Conservation (phyloP, 2,888 invertebrate species). For the Spodoptera picta region DNA sequence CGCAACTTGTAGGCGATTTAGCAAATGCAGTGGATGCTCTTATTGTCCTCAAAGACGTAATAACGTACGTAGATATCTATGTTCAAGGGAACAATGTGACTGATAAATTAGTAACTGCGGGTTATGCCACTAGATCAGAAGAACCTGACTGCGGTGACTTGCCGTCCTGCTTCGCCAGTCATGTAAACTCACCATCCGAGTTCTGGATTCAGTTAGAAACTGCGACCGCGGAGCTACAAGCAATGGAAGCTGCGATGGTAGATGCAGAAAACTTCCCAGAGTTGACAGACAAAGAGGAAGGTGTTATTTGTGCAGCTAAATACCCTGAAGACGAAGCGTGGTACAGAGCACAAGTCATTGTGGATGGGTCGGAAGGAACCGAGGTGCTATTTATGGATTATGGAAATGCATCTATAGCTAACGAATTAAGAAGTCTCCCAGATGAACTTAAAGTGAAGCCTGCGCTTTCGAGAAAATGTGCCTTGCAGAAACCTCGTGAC, state of each 20-base stretch:
- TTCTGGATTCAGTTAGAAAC: constrained; percentile 94
- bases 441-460: constrained; percentile 89
- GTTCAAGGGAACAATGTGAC: constrained; percentile 89
- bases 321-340: constrained; percentile 90
- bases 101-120: constrained; percentile 89
- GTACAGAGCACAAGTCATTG: constrained; percentile 91
- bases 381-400: constrained; percentile 92
- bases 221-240: constrained; percentile 86
- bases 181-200: constrained; percentile 92
- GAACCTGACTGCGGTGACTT: constrained; percentile 85
- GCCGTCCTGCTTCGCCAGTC: constrained; percentile 92
- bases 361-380: constrained; percentile 86
- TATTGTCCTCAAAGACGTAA: constrained; percentile 89
- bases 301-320: constrained; percentile 90
- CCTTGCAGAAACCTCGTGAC: constrained; percentile 88
- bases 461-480: constrained; percentile 89
- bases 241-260: constrained; percentile 88
- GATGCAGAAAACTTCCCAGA: constrained; percentile 87
- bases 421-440: constrained; percentile 89
- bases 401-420: constrained; percentile 89
- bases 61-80: constrained; percentile 90
- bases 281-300: constrained; percentile 81
- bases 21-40: constrained; percentile 84
- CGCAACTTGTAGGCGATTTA: constrained; percentile 83
- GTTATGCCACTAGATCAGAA: constrained; percentile 88